These are phyloP conservation scores for Corvus hawaiiensis DNA, from an alignment of 2,113 vertebrate species.

Conservation along the genomic window DNA sequence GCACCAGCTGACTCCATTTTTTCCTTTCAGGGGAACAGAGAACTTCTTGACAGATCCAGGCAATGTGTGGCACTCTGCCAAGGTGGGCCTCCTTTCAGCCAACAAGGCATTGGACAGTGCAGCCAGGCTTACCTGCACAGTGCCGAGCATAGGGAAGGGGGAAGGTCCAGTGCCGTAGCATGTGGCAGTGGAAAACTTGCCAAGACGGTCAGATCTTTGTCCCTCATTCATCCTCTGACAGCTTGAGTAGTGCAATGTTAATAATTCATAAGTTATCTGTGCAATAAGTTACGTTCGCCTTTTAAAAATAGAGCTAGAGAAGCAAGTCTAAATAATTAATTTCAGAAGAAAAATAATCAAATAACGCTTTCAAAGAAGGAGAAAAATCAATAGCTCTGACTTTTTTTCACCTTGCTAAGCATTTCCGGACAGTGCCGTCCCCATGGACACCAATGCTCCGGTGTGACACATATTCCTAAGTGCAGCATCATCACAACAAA, in stretches of 20 bases:
- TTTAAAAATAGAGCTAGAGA: conserved; percentile 51
- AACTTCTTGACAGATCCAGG: neutral
- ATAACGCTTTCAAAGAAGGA: neutral
- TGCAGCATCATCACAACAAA: neutral
- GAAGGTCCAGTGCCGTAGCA: neutral
- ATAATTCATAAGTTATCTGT: conserved; percentile 39
- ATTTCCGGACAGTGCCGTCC: rapidly evolving
- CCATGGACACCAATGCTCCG: rapidly evolving
- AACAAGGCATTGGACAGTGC: neutral
- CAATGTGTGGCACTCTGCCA: rapidly evolving
- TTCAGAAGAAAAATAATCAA: neutral
- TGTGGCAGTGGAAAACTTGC: neutral
- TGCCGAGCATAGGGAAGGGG: neutral
- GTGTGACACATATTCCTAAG: neutral
- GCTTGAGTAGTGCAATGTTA: neutral
- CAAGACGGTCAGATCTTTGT: neutral
- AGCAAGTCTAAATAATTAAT: conserved; percentile 34
- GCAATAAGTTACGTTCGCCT: neutral
- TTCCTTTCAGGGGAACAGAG: neutral
- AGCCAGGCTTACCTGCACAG: neutral
- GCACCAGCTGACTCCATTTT: neutral
- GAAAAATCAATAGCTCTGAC: neutral
- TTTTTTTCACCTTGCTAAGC: neutral
- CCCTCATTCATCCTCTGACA: conserved; percentile 4
- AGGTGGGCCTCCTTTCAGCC: neutral